Base-by-base conservation (phyloP, 2,113 vertebrate species). In the Solea solea region DNA sequence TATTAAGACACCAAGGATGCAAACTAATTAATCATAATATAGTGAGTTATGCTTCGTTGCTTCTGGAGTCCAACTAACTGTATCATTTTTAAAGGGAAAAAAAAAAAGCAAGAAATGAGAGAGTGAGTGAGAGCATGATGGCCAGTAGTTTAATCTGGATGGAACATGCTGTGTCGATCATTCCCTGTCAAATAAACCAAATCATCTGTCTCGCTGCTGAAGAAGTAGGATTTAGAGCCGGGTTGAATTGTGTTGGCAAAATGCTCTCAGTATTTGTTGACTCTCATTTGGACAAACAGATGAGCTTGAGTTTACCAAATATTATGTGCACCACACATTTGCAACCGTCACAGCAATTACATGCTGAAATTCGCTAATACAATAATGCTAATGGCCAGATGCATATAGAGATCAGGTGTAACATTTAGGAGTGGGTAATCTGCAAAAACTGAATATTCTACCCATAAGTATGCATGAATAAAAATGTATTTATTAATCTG, bases 11-110 rank as follows among this genome's bases (percentile, higher is more conserved):
- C 60, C 69, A 50, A 80, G 49, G 50, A 54, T 9, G 46, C 39
- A 45, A 69, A 57, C 44, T 86, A 86, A 90, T 87, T 66, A 71
- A 85, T 89, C 77, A 86, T 82, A 74, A 76, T 49, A 53, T 41
- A 66, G 74, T 74, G 75, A 87, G 80, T 89, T 85, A 83, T 69
- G 60, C 77, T 44, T 59, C 49, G 60, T 61, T 63, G 75, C 74
- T 80, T 54, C 49, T 79, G 64, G 52, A 78, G 78, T 65, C 75
- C 64, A 75, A 74, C 64, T 82, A 69, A n/a, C n/a, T n/a, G n/a
- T 4, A 1, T 41, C 49, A 65, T 56, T 88, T 82, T 84, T 82
- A 52, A 88, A 84, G 82, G 59, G 41, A 71, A 11, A 74, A 58
- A 74, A 57, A 64, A 60, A 55, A 5, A 12, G 27, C 15, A 58